Base-by-base conservation (phyloP, 2,113 vertebrate genomes). In the Paramormyrops kingsleyae region DNA sequence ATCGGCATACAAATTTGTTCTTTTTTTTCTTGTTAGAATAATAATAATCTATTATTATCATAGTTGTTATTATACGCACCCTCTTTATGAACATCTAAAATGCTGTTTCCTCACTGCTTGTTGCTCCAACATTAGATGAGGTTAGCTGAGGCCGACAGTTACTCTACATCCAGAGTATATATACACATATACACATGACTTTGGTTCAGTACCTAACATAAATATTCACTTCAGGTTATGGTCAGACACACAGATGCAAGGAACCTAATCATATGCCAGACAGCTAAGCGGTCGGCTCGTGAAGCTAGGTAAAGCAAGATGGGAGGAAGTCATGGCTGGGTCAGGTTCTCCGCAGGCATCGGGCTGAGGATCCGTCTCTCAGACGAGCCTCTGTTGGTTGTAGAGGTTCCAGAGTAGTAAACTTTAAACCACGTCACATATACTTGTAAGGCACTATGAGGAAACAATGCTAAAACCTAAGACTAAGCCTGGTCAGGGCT, bases 401-500 rank as follows among this genome's bases (percentile, higher is more conserved):
- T 95, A 94, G 94, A 95, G 95, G 95, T 96, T 95, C 95, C 96
- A 96, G 96, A 93, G 96, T 94, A 96, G 97, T 96, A 97, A 97
- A 96, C 89, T 85, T 62, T 56, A 17, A 89, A 89, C 95, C 91
- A 95, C 96, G 46, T 96, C 17, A 94, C 94, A 96, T 96, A 95
- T 94, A 96, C 97, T 92, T 95, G 97, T 99, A 99, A 99, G 99
- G 99, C 99, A 99, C 99, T 99, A 99, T 97, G 93, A 98, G 97
- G 97, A 97, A 97, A 97, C 94, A 94, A 97, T 95, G 97, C 96
- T 96, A 91, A 92, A 96, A 96, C 95, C 96, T 97, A 97, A 96
- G 96, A 96, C 95, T 92, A 86, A 89, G 66, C 88, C 83, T 56
- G 84, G 87, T 92, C 52, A 84, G 19, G 56, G 52, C 56, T 42